Base-by-base conservation (phyloP, 2,113 vertebrate species). In the Gracilinanus agilis region DNA sequence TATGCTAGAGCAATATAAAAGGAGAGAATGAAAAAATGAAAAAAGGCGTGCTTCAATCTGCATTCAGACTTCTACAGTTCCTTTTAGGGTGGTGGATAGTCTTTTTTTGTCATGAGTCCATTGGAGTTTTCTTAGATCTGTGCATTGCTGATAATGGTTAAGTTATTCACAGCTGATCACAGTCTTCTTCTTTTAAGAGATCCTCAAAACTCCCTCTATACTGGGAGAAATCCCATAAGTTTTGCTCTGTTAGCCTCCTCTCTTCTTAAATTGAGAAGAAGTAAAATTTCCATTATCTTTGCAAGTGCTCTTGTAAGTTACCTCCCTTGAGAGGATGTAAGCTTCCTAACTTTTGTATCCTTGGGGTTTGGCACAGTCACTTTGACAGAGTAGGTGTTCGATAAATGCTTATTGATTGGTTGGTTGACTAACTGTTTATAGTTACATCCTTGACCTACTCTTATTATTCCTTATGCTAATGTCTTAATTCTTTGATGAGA, bases 401-500 rank as follows among this genome's bases (percentile, higher is more conserved):
- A n/a, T 19, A 19, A 19, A 75, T 75, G 29, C 29, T 67, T 67
- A 34, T 1, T 75, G 61, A 75, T 27, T 27, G 9, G 25, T 58
- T 58, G 27, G 10, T n/a, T 75, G 34, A 75, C 29, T 75, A 19
- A 75, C 29, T 75, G 11, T 40, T 90, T 93, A 25, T 54, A n/a
- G 16, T 13, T 29, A 34, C 10, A 0, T 67, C 90, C 75, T 95
- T 55, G 67, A 90, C 2, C 40, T 55, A 75, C 40, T 16, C 89
- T 44, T 16, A 89, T 97, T 94, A 16, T 55, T 24, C 56, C 27
- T 93, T 49, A 90, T 92, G 25, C 34, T 44, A 23, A 55, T 94
- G 61, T 49, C 67, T 95, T 96, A 55, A 9, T 89, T 96, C 61
- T n/a, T n/a, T 75, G 34, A 75, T 19, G 61, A n/a, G 34, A n/a